These are phyloP conservation scores for Thunnus maccoyii DNA, from an alignment of 2,113 vertebrate species.

Conservation along the genomic window DNA sequence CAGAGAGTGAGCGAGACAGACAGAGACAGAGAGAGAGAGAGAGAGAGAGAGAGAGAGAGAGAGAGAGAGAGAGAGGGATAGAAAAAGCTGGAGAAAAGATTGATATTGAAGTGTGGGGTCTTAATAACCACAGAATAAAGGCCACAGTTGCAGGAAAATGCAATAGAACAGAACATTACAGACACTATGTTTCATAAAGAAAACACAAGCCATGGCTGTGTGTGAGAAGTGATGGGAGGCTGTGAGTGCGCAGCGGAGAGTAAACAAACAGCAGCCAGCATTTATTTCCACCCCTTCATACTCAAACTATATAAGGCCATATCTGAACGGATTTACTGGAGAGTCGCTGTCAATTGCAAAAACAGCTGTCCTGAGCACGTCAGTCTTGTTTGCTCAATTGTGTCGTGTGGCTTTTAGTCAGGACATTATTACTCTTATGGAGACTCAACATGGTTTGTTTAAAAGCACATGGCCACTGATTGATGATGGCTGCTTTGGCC, in stretches of 20 bases:
- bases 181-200: neutral
- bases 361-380: slow-evolving; percentile 20
- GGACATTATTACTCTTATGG: slow-evolving; percentile 10
- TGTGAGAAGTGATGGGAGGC: slow-evolving; percentile 12
- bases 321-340: slow-evolving; percentile 32
- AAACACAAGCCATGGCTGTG: neutral
- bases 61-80: slow-evolving; percentile 21
- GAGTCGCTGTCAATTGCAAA: slow-evolving; percentile 16
- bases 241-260: slow-evolving; percentile 5
- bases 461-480: slow-evolving; percentile 5
- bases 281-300: neutral
- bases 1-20: slow-evolving; percentile 14
- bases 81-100: slow-evolving; percentile 21
- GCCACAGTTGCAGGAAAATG: slow-evolving; percentile 20
- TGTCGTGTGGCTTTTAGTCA: slow-evolving; percentile 28
- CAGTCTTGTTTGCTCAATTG: slow-evolving; percentile 30
- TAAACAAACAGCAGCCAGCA: slow-evolving; percentile 23
- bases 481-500: slow-evolving; percentile 49
- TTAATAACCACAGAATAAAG: slow-evolving; percentile 42
- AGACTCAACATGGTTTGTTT: slow-evolving; percentile 34
- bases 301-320: slow-evolving; percentile 43
- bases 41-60: slow-evolving; percentile 5
- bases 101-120: slow-evolving; percentile 1
- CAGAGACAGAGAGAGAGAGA: neutral
- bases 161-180: neutral